Conservation (phyloP, 2,797 vertebrate species). For the Danio choprae region DNA sequence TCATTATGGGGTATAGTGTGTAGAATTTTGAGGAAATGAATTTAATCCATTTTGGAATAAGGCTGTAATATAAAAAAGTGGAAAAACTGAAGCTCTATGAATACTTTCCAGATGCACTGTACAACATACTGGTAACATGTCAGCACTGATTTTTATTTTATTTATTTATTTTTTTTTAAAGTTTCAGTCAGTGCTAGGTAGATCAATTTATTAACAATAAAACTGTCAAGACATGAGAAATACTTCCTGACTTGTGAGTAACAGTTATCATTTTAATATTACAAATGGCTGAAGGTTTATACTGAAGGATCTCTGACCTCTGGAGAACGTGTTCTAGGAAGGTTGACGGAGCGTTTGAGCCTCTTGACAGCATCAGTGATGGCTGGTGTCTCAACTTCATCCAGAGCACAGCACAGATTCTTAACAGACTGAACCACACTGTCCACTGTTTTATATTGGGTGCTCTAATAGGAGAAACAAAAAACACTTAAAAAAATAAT, state of each 20-base stretch:
- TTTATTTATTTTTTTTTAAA: background rate
- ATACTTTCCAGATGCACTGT: too few relatives aligned
- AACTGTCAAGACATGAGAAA: background rate
- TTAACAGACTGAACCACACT: constrained; percentile 89
- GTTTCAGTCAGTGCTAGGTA: background rate
- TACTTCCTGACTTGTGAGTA: background rate
- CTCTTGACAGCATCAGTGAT: constrained; percentile 88
- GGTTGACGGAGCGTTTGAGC: constrained; percentile 87
- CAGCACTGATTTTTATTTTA: background rate
- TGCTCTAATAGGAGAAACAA: constrained; percentile 70
- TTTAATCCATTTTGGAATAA: too few relatives aligned
- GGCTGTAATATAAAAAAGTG: too few relatives aligned
- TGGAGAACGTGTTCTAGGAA: constrained; percentile 83
- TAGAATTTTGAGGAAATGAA: too few relatives aligned
- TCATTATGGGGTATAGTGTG: too few relatives aligned
- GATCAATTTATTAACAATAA: background rate
- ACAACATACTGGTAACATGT: background rate
- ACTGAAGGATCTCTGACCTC: constrained; percentile 78
- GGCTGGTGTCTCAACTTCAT: constrained; percentile 90
- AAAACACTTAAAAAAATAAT: too few relatives aligned
- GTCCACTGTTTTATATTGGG: constrained; percentile 89
- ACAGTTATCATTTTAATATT: background rate
- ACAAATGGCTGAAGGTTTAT: background rate
- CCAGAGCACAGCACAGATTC: constrained; percentile 90
- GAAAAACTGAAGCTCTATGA: too few relatives aligned